These are phyloP conservation scores for Myotis lucifugus DNA, from an alignment of 2,113 vertebrate species.

Conservation along the genomic window DNA sequence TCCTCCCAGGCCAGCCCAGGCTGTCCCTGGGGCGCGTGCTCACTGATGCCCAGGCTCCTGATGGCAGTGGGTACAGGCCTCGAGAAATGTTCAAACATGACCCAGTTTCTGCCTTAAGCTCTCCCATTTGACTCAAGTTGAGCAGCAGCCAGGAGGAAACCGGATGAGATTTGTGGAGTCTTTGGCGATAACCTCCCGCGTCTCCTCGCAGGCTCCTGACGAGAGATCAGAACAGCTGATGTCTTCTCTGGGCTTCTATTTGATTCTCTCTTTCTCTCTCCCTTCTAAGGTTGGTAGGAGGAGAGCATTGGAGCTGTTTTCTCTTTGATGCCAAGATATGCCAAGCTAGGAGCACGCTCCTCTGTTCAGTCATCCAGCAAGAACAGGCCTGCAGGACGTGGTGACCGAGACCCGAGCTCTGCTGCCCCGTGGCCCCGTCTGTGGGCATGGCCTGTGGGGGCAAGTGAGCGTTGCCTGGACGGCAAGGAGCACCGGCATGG, in stretches of 20 bases:
- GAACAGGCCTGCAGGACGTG: slow-evolving; percentile 41
- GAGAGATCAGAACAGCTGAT: slow-evolving; percentile 51
- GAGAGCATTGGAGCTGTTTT: slow-evolving; percentile 66
- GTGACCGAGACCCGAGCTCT: not conserved
- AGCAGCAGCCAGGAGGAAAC: not conserved
- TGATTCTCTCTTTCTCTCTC: slow-evolving; percentile 59
- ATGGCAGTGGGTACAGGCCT: slow-evolving; percentile 12
- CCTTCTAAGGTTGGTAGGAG: slow-evolving; percentile 71
- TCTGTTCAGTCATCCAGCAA: not conserved
- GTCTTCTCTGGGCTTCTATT: slow-evolving; percentile 47
- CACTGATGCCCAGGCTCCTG: rapidly evolving
- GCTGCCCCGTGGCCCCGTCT: rapidly evolving
- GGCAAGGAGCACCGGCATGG: slow-evolving; percentile 69
- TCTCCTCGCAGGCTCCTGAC: not conserved
- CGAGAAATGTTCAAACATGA: slow-evolving; percentile 49
- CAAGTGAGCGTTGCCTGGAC: slow-evolving; percentile 3
- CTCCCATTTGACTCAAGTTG: slow-evolving; percentile 32
- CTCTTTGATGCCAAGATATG: slow-evolving; percentile 68
- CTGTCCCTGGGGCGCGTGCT: not conserved
- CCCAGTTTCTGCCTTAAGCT: slow-evolving; percentile 58
- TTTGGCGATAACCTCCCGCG: slow-evolving; percentile 37
- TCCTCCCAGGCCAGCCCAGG: not conserved
- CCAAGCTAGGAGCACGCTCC: not conserved
- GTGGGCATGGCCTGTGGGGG: not conserved
- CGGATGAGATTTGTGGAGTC: slow-evolving; percentile 28